Conservation (phyloP, 1,140 invertebrate genomes). For the Luehdorfia chinensis region DNA sequence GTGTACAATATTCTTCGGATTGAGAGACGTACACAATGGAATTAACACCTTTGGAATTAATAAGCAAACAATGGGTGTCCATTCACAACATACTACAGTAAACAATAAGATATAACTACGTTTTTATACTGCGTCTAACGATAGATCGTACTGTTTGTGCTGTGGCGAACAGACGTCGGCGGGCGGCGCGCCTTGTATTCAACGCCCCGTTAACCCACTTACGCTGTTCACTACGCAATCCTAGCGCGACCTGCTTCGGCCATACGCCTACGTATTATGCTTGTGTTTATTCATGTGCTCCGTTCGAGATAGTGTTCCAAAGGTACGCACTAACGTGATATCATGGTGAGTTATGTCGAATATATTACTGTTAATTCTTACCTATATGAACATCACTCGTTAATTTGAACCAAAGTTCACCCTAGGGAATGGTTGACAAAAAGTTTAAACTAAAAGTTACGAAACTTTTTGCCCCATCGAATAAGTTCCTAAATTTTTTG, state of each 20-base stretch:
- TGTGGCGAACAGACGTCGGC: slow-evolving; percentile 21
- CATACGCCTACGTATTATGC: slow-evolving; percentile 27
- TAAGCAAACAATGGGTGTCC: slow-evolving; percentile 12
- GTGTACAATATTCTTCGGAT: too few relatives aligned
- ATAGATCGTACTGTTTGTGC: too few relatives aligned
- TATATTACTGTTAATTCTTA: too few relatives aligned
- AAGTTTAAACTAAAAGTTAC: too few relatives aligned
- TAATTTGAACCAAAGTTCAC: too few relatives aligned
- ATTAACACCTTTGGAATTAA: slow-evolving; percentile 2
- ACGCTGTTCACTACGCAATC: slow-evolving; percentile 68
- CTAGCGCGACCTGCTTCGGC: slow-evolving; percentile 60
- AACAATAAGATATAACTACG: slow-evolving; percentile 5
- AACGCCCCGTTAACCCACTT: slow-evolving; percentile 71
- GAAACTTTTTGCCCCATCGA: too few relatives aligned
- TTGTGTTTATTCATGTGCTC: slow-evolving; percentile 10
- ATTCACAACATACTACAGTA: slow-evolving; percentile 2
- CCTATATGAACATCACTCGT: too few relatives aligned
- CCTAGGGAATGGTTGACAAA: too few relatives aligned
- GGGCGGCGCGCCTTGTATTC: slow-evolving; percentile 33
- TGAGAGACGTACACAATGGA: slow-evolving; percentile 2
- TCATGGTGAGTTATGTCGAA: too few relatives aligned
- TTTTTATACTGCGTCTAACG: slow-evolving; percentile 9
- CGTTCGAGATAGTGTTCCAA: background rate
- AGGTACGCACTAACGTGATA: too few relatives aligned
- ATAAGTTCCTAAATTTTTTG: too few relatives aligned